Conservation (phyloP, 2,113 vertebrate genomes). For the Cygnus buccinator region DNA sequence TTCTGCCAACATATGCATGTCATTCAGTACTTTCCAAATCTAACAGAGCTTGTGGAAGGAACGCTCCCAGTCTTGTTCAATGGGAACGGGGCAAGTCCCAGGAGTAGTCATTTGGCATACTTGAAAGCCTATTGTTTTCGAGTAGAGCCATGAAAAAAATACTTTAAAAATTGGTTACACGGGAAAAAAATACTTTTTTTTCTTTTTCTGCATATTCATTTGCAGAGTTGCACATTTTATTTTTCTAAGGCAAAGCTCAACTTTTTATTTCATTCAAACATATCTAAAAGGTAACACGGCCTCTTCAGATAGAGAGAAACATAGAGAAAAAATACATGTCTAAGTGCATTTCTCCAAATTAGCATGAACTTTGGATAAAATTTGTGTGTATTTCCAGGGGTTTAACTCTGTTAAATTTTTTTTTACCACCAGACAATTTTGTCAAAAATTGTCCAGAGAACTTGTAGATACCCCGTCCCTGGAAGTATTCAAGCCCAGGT, state of each 20-base stretch:
- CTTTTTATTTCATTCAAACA: background rate
- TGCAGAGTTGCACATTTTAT: background rate
- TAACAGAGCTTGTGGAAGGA: background rate
- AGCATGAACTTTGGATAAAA: background rate
- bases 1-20: background rate
- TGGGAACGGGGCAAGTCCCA: background rate
- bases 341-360: background rate
- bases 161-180: background rate
- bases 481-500: too few species aligned
- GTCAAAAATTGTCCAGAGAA: background rate
- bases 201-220: background rate
- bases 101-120: background rate
- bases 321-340: background rate
- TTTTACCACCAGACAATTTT: background rate
- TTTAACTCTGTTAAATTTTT: rapidly evolving
- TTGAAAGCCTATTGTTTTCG: background rate
- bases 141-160: background rate
- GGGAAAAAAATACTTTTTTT: background rate
- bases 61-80: background rate
- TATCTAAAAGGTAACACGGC: background rate
- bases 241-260: background rate
- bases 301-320: background rate
- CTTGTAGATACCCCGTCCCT: too few species aligned
- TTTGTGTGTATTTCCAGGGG: background rate
- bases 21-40: background rate